Base-by-base conservation (phyloP, 1,140 invertebrate genomes). In the Magallana ariakensis region DNA sequence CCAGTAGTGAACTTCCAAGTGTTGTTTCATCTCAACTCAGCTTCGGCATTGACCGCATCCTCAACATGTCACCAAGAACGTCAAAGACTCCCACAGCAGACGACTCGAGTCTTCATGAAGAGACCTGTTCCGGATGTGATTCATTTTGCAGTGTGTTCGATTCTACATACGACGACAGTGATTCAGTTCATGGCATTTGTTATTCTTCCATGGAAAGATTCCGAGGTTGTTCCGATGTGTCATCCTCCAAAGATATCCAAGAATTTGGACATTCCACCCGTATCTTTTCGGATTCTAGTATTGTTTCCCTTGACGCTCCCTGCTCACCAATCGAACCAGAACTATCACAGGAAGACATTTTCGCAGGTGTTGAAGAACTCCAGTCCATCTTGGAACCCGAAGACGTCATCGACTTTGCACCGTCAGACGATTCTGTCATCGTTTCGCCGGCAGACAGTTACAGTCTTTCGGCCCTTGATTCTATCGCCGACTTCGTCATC, bases 41-140 rank as follows among this genome's bases (percentile, higher is more conserved):
- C 33, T 75, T 75, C 15, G 66, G 66, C 22, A 75, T 75, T 22
- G 66, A 75, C 66, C 66, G 66, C 7, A 75, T 75, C 33, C 66
- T 75, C 66, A 75, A 11, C 22, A 75, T 33, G 66, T 75, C 66
- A 33, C 66, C 66, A 11, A 75, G 22, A 26, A 26, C 66, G 9
- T 11, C 66, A 26, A 46, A 46, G 33, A 46, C 33, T 46, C 22
- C 22, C 13, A 26, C 1, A 2, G 8, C 22, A n/a, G 19, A 19
- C 22, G n/a, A 19, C 7, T 75, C 66, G 33, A 9, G 0, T 9
- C 26, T 3, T 26, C 9, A 26, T 22, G 66, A 75, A 22, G 22
- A 75, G 11, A 13, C 13, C 26, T 26, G 33, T 13, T 26, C 22
- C 66, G 33, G 8, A 8, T 75, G 66, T 13, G 66, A 75, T 10